Conservation (phyloP, 2,797 vertebrate species). For the Sebastes minor region DNA sequence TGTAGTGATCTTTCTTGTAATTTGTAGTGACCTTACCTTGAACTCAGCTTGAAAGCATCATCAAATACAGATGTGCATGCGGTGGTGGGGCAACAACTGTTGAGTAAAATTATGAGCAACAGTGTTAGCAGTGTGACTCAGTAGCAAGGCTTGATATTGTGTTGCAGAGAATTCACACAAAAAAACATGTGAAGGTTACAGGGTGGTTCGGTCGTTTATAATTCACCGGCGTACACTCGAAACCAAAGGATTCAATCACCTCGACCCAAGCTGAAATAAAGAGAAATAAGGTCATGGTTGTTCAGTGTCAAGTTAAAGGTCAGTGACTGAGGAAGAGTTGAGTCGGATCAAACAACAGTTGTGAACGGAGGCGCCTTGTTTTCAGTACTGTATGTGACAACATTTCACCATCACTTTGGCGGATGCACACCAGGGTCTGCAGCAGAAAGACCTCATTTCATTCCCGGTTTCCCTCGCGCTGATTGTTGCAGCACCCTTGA, state of each 20-base stretch:
- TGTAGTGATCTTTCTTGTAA: constrained; percentile 50
- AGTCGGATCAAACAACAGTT: constrained; percentile 27
- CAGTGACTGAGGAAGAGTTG: constrained; percentile 7
- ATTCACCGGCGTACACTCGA: not conserved
- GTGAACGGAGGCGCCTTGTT: constrained; percentile 10
- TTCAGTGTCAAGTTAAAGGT: constrained; percentile 46
- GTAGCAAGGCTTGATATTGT: not conserved
- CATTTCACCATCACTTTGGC: constrained; percentile 52
- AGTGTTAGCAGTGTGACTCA: not conserved
- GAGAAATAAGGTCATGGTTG: constrained; percentile 8
- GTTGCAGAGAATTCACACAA: not conserved
- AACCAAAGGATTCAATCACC: not conserved
- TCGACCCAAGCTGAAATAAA: constrained; percentile 10
- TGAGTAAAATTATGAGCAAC: constrained; percentile 7
- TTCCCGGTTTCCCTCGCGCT: constrained; percentile 15
- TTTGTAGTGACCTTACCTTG: constrained; percentile 57
- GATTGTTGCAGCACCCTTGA: constrained; percentile 17
- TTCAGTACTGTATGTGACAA: constrained; percentile 26
- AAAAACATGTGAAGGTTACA: not conserved
- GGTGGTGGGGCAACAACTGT: constrained; percentile 16
- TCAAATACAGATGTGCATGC: constrained; percentile 63
- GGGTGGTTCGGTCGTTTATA: not conserved
- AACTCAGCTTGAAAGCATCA: constrained; percentile 60
- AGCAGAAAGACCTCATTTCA: constrained; percentile 30
- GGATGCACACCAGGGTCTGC: constrained; percentile 53